Evolutionary conservation across 92 coral and sea anemone species (phyloP), one percentile per base, ranked within the genome.

Genomic region (Galaxea fascicularis): DNA sequence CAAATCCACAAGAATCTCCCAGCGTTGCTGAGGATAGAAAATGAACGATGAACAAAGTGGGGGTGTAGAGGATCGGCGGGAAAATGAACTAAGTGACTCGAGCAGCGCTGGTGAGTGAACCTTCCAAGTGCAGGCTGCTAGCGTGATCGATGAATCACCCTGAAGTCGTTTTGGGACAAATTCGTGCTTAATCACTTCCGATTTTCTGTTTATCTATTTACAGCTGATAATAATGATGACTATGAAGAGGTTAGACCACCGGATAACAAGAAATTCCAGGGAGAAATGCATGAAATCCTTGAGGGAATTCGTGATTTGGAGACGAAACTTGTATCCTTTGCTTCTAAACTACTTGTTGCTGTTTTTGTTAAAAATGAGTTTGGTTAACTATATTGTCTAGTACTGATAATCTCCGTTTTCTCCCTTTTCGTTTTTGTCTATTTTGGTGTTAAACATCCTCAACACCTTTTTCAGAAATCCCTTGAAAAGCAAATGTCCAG

Each of bases 261-360:
- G 3, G 96, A 92, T 53, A 77, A 83, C 64, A 88, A 84, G 52
- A 87, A 76, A 47, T 84, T 91, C 46, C 88, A 93, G 26, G 54
- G 84, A 65, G 96, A 96, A 31, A 72, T 92, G 78, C 91, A 88
- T 22, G 83, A 86, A 63, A 35, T 94, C 57, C 45, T 63, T 5
- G 62, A 62, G 7, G 73, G 76, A 51, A 94, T 96, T 66, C 96
- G 91, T 3, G 90, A 88, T 46, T 80, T 83, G 58, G 98, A 96
- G 74, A 88, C 90, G 22, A 82, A 88, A n/a, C 68, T 89, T 52
- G 98, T 94, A 94, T 90, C 93, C 97, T 20, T 14, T 12, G 20
- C 53, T 35, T 15, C 1, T 20, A 45, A 22, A 71, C 53, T 25
- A 71, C 70, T 60, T 26, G 77, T 70, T 89, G 69, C 74, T 35